These are phyloP conservation scores for Silurus aristotelis DNA, from an alignment of 2,797 vertebrate species.

Conservation along the genomic window DNA sequence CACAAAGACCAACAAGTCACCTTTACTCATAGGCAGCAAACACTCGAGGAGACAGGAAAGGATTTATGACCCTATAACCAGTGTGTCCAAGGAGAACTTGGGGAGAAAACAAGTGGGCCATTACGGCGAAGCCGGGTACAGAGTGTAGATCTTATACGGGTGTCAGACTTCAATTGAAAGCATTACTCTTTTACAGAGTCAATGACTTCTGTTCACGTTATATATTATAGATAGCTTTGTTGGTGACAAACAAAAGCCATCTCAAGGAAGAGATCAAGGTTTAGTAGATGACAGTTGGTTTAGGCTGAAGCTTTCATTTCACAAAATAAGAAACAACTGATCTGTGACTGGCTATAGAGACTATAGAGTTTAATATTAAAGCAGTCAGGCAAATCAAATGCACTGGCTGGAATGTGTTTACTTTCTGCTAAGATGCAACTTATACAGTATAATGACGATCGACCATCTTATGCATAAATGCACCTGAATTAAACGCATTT, in stretches of 20 bases:
- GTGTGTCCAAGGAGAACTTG: constrained; percentile 48
- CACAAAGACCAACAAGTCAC: constrained; percentile 46
- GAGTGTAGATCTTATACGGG: constrained; percentile 42
- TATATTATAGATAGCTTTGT: constrained; percentile 8
- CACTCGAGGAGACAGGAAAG: constrained; percentile 23
- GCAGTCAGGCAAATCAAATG: not conserved
- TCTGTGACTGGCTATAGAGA: not conserved
- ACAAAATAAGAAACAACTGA: not conserved
- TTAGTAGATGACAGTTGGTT: not conserved
- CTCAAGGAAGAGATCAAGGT: not conserved
- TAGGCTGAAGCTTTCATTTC: not conserved
- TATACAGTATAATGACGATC: not conserved
- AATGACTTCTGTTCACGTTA: constrained; percentile 42
- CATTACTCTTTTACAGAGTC: constrained; percentile 41
- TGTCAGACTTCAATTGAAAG: constrained; percentile 43
- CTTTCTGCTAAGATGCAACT: not conserved
- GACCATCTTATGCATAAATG: not conserved
- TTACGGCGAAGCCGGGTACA: constrained; percentile 57
- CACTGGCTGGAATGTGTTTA: not conserved
- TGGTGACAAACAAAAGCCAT: constrained; percentile 42
- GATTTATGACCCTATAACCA: constrained; percentile 64
- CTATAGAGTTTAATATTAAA: not conserved
- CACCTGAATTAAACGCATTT: not conserved
- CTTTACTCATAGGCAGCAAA: constrained; percentile 24
- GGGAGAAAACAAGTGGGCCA: constrained; percentile 62